Conservation (phyloP, 1,140 invertebrate species). For the Araneus ventricosus region DNA sequence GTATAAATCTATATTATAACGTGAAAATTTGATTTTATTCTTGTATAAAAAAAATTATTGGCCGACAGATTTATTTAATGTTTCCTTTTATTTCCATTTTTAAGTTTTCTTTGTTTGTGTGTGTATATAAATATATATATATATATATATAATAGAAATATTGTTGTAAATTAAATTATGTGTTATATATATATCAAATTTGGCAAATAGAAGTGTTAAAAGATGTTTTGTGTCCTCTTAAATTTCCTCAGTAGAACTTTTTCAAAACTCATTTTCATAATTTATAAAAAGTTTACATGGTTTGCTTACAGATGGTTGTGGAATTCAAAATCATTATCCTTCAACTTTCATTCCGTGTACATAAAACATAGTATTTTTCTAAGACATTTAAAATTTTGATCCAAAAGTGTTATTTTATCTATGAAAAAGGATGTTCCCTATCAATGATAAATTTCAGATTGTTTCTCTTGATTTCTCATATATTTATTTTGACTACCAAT, state of each 20-base stretch:
- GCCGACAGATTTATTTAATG: slow-evolving; percentile 9
- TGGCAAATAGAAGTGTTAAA: slow-evolving; percentile 11
- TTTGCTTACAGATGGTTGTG: no score
- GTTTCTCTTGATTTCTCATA: no score
- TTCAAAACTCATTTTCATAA: no score
- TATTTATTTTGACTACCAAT: no score
- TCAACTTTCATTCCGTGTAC: no score
- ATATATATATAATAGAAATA: slow-evolving; percentile 5
- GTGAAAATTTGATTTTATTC: slow-evolving; percentile 27
- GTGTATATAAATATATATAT: neutral
- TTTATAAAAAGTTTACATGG: no score
- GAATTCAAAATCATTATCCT: no score
- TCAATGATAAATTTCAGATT: no score
- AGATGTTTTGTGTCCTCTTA: slow-evolving; percentile 4
- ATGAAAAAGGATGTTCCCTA: no score
- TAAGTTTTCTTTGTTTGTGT: slow-evolving; percentile 6
- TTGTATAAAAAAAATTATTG: slow-evolving; percentile 25
- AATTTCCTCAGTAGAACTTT: neutral
- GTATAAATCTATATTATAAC: slow-evolving; percentile 8
- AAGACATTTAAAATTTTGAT: no score
- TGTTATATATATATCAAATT: slow-evolving; percentile 32
- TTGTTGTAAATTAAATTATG: slow-evolving; percentile 29
- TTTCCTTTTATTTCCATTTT: slow-evolving; percentile 4
- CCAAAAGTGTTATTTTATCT: no score
- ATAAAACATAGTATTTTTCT: no score